Percentiles rank a stretch among this genome's conserved stretches.
Conservation (phyloP, 2,888 invertebrate species). For the Thereva nobilitata region DNA sequence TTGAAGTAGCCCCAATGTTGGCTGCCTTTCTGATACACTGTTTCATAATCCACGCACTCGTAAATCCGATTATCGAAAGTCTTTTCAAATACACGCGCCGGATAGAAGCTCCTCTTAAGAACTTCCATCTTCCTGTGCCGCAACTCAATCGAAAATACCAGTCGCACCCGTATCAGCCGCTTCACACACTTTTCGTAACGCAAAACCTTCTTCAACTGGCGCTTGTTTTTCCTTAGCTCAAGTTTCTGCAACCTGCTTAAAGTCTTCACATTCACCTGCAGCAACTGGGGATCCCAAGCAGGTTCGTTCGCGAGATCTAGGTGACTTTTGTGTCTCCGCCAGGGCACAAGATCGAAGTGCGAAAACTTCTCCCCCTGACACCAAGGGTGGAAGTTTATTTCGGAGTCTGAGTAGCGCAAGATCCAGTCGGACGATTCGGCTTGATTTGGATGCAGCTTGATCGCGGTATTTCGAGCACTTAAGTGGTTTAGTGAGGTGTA, state of each 20-base stretch:
- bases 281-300: constrained; percentile 48
- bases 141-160: constrained; percentile 70
- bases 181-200: constrained; percentile 10
- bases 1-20: constrained; percentile 55
- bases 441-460: constrained; percentile 37
- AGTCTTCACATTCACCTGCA: constrained; percentile 44
- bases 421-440: constrained; percentile 50
- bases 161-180: constrained; percentile 67
- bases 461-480: constrained; percentile 50
- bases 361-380: constrained; percentile 48
- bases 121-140: constrained; percentile 58
- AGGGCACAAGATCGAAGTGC: constrained; percentile 56
- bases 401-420: constrained; percentile 50
- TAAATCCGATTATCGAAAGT: constrained; percentile 13
- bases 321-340: constrained; percentile 51
- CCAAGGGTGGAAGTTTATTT: constrained; percentile 56
- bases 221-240: constrained; percentile 53
- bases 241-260: constrained; percentile 51
- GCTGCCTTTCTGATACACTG: constrained; percentile 22
- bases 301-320: constrained; percentile 49
- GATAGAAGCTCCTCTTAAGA: constrained; percentile 49
- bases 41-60: constrained; percentile 33
- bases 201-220: constrained; percentile 53
- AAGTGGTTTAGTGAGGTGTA: constrained; percentile 49
- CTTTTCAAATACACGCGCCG: constrained; percentile 50